These are phyloP conservation scores for Eupithecia exiguata DNA, from an alignment of 2,888 invertebrate species.

Conservation along the genomic window DNA sequence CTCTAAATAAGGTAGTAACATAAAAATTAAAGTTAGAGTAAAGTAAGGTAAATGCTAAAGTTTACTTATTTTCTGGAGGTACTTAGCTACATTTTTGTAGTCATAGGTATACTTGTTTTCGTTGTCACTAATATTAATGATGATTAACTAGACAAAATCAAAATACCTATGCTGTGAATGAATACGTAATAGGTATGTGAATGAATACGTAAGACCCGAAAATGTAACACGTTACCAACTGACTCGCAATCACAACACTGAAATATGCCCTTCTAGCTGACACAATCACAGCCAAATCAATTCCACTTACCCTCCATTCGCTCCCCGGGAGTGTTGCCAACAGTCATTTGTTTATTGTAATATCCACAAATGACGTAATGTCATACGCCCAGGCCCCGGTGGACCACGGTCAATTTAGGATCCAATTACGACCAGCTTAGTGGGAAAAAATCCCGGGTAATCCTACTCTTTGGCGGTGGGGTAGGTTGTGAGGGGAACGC, in stretches of 20 bases:
- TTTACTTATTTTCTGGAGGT: too few relatives aligned
- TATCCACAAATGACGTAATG: slow-evolving; percentile 66
- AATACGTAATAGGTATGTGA: not conserved
- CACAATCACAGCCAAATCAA: slow-evolving; percentile 28
- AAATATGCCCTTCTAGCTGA: not conserved
- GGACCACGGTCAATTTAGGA: slow-evolving; percentile 79
- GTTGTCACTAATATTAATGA: too few relatives aligned
- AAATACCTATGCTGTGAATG: too few relatives aligned
- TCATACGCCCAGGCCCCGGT: slow-evolving; percentile 53
- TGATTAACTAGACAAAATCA: too few relatives aligned
- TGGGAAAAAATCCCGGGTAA: slow-evolving; percentile 79
- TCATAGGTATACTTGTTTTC: not conserved
- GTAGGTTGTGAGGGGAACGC: slow-evolving; percentile 44
- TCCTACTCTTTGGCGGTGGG: slow-evolving; percentile 60
- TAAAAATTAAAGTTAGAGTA: too few relatives aligned
- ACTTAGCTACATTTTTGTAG: not conserved
- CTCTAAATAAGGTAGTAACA: too few relatives aligned
- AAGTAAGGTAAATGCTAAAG: too few relatives aligned
- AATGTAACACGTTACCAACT: not conserved
- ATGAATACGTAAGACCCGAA: not conserved
- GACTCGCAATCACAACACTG: not conserved
- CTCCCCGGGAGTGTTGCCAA: slow-evolving; percentile 28
- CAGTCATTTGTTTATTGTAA: slow-evolving; percentile 47
- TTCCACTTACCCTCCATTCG: slow-evolving; percentile 22
- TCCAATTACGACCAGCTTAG: slow-evolving; percentile 83